phyloP scores from a whole-genome alignment of 2,113 vertebrate species.

The Phylloscopus whistleri region DNA sequence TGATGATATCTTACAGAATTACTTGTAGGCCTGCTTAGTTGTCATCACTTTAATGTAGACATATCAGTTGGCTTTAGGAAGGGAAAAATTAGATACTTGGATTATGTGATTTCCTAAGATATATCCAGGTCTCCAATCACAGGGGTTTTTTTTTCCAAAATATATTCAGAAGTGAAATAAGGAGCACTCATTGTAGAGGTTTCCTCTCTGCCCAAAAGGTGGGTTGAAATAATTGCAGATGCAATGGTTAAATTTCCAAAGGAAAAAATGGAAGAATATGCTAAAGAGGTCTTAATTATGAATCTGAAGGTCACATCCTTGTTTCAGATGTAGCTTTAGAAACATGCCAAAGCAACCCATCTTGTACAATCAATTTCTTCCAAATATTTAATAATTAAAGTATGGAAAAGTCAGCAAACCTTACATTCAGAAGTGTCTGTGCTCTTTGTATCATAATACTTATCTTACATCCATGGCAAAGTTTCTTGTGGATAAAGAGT shows the following conservation, averaged over 20 bases:
- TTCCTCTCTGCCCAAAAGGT: neutral
- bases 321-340: neutral
- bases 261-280: neutral
- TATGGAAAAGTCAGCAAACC: neutral
- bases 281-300: neutral
- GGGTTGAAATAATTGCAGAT: neutral
- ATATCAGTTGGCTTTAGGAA: neutral
- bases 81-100: neutral
- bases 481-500: neutral
- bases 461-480: neutral
- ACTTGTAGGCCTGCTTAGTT: neutral
- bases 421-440: neutral
- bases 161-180: neutral
- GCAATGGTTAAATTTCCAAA: neutral
- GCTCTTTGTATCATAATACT: neutral
- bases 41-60: neutral
- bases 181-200: neutral
- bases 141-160: neutral
- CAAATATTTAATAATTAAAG: neutral
- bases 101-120: neutral
- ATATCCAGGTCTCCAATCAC: neutral
- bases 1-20: neutral
- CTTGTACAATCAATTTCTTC: neutral
- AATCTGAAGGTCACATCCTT: neutral
- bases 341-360: neutral